Conservation (phyloP, 1,140 invertebrate genomes). For the Planococcus citri region DNA sequence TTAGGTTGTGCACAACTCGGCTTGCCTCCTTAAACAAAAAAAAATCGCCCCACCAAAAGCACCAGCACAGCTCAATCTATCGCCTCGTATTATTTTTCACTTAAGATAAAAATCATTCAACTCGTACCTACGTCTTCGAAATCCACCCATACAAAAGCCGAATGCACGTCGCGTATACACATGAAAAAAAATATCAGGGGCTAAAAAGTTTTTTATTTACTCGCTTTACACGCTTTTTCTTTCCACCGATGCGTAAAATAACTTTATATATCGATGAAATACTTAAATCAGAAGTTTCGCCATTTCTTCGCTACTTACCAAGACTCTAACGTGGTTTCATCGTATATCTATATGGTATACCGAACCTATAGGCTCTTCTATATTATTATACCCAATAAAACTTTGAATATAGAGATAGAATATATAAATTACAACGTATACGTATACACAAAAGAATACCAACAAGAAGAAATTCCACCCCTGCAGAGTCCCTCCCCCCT, state of each 20-base stretch:
- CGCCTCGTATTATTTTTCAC: no score
- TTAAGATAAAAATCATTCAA: no score
- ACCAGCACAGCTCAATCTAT: no score
- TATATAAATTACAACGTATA: background rate
- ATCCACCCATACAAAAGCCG: no score
- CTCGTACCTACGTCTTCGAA: no score
- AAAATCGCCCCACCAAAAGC: no score
- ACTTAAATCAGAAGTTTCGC: slow-evolving; percentile 6
- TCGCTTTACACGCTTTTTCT: background rate
- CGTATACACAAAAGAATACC: background rate
- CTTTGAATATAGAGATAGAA: slow-evolving; percentile 3
- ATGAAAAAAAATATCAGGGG: background rate
- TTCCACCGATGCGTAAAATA: slow-evolving; percentile 6
- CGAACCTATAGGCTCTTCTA: slow-evolving; percentile 5
- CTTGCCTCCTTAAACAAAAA: no score
- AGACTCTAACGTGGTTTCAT: background rate
- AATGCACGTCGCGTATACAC: no score
- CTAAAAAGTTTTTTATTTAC: background rate
- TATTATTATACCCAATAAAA: slow-evolving; percentile 4
- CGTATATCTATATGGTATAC: no score
- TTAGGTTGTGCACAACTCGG: no score
- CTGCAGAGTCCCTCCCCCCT: no score
- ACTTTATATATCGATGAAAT: slow-evolving; percentile 4
- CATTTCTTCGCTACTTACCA: background rate
- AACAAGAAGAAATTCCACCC: background rate